Conservation (phyloP, 2,888 invertebrate species). For the Leptopterna dolabrata region DNA sequence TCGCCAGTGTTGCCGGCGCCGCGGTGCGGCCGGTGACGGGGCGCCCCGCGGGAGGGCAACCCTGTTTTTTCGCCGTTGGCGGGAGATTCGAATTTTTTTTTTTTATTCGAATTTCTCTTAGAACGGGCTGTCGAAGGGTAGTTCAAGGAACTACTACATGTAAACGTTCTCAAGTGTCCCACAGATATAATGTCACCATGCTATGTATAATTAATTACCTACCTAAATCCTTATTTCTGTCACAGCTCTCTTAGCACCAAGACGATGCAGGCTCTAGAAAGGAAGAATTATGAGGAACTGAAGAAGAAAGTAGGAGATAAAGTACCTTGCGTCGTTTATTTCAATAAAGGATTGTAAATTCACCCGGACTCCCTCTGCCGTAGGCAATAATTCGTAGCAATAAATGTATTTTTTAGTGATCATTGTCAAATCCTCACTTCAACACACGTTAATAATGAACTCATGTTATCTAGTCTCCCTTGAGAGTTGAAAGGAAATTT, state of each 20-base stretch:
- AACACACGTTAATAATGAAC: neutral
- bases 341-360: slow-evolving; percentile 88
- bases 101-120: no score
- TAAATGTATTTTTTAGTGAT: slow-evolving; percentile 11
- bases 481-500: neutral
- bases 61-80: no score
- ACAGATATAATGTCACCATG: no score
- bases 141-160: no score
- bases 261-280: slow-evolving; percentile 79
- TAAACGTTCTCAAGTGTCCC: no score
- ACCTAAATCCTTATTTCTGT: slow-evolving; percentile 62
- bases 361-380: neutral
- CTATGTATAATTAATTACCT: no score
- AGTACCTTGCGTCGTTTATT: slow-evolving; percentile 81
- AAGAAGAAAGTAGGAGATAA: slow-evolving; percentile 71
- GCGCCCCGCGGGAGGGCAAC: no score
- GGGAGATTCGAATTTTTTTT: no score
- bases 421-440: neutral
- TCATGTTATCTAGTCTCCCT: slow-evolving; percentile 5
- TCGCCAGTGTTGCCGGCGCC: no score
- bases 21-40: no score
- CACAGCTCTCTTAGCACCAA: slow-evolving; percentile 77
- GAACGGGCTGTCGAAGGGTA: no score
- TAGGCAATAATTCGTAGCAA: slow-evolving; percentile 45
- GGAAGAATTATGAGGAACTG: slow-evolving; percentile 77